Conservation (phyloP, 2,888 invertebrate genomes). For the Ceratothoa steindachneri region DNA sequence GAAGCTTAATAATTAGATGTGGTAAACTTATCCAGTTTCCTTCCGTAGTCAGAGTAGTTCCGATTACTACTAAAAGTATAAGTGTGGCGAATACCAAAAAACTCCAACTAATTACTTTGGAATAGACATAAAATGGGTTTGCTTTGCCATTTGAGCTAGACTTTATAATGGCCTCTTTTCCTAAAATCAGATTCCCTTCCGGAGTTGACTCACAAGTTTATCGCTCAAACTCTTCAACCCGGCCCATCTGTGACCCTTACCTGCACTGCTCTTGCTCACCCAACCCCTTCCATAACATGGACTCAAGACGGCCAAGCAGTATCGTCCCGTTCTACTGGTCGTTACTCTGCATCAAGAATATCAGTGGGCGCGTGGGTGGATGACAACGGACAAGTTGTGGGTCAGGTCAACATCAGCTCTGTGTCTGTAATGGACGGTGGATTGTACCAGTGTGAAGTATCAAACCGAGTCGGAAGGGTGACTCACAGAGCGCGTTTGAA, state of each 20-base stretch:
- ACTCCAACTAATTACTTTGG: too few relatives aligned
- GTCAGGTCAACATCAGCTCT: slow-evolving; percentile 75
- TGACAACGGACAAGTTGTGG: slow-evolving; percentile 62
- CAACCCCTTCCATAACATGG: slow-evolving; percentile 42
- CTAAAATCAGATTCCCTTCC: slow-evolving; percentile 28
- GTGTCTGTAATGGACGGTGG: slow-evolving; percentile 76
- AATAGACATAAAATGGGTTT: too few relatives aligned
- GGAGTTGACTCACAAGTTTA: slow-evolving; percentile 33
- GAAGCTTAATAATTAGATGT: too few relatives aligned
- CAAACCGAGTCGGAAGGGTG: slow-evolving; percentile 69
- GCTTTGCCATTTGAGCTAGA: too few relatives aligned
- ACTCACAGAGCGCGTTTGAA: slow-evolving; percentile 71
- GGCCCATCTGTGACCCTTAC: slow-evolving; percentile 32
- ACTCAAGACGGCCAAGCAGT: slow-evolving; percentile 20
- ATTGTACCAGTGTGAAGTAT: slow-evolving; percentile 70
- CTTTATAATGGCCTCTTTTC: background rate
- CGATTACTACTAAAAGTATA: too few relatives aligned
- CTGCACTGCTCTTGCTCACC: slow-evolving; percentile 37
- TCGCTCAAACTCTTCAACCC: slow-evolving; percentile 31
- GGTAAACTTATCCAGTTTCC: too few relatives aligned
- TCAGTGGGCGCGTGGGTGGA: slow-evolving; percentile 38
- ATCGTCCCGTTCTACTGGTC: background rate
- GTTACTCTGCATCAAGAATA: background rate
- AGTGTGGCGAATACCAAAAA: too few relatives aligned
- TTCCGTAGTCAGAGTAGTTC: too few relatives aligned